Base-by-base conservation (phyloP, 30 jellyfish, hydroid and myxozoan genomes). In the Catostylus mosaicus region DNA sequence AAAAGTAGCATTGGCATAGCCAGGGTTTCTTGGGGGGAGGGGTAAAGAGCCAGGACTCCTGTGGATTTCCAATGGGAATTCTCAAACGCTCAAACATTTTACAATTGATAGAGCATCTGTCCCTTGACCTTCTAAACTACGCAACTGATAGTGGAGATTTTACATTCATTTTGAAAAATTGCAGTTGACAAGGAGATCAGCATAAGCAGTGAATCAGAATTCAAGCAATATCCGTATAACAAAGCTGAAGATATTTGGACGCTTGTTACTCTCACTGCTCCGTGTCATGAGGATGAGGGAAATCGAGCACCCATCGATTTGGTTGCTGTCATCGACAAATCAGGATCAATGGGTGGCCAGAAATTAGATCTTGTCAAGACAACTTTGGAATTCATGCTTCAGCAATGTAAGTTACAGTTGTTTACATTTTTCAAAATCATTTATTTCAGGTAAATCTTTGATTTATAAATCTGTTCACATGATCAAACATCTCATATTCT, bases 321-420 rank as follows among this genome's bases (percentile, higher is more conserved):
- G 61, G 96, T 90, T 75, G 97, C 95, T 35, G 97, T 90, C 67
- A 90, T 90, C 32, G 97, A 90, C 79, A 90, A 83, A 63, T 90
- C 97, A 30, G 97, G 97, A 59, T 90, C 97, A 35, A 90, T 90
- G 97, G 26, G 82, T 63, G 97, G 97, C n/a, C 62, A 51, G 30
- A 90, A 90, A 78, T 78, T 90, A 9, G 51, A 50, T 27, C 97
- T 84, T 51, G 97, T 90, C 66, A 90, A 84, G 56, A 77, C 65
- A 54, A 90, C 97, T 0, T 57, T 90, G 77, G 96, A 83, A 57
- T 90, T 90, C 73, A 84, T 90, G 46, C 51, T 90, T 16, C 72
- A 87, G 37, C 97, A 82, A 62, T 65, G 97, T 90, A 54, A 74
- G 92, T 78, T 26, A 22, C 6, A 29, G 77, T 6, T 43, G n/a